Base-by-base conservation (phyloP, 2,888 invertebrate genomes). In the Ceraclea dissimilis region DNA sequence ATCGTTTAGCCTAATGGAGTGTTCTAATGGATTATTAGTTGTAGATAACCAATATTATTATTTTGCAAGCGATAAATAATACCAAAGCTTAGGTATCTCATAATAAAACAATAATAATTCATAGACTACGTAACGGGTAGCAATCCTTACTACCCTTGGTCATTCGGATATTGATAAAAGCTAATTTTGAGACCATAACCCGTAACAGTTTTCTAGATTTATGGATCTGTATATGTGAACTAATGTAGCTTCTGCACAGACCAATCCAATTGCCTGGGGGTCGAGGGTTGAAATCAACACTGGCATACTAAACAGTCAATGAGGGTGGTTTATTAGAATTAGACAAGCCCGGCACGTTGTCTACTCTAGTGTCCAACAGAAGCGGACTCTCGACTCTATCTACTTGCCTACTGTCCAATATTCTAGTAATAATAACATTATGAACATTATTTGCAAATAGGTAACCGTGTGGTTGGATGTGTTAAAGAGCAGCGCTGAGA, bases 251-350 rank as follows among this genome's bases (percentile, higher is more conserved):
- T 33, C 50, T 54, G 50, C 50, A 49, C 18, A n/a, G 49, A 19
- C 43, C 49, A 46, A 50, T 55, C 55, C 55, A 55, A 55, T 55
- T 44, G 55, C 49, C n/a, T 39, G 55, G 33, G 43, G 48, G 49
- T 20, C 20, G 44, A 8, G 19, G 33, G 17, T 51, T 19, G 50
- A 26, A 49, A 49, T 26, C 49, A 49, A 44, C 46, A 16, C 52
- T 52, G 31, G 60, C 52, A 60, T 60, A 60, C 56, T 56, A 56
- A 60, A 52, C 49, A 60, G 60, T 55, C 60, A 55, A 54, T 56
- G 47, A 56, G 59, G 53, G 22, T 51, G 44, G 54, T 60, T 58
- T 60, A 60, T 58, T 56, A 56, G 57, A 60, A 60, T 60, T 58
- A 58, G 50, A 34, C 58, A 52, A 44, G 5, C 20, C 22, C 49